These are phyloP conservation scores for Tetramorium alpestre DNA, from an alignment of 1,140 invertebrate genomes.

Conservation along the genomic window DNA sequence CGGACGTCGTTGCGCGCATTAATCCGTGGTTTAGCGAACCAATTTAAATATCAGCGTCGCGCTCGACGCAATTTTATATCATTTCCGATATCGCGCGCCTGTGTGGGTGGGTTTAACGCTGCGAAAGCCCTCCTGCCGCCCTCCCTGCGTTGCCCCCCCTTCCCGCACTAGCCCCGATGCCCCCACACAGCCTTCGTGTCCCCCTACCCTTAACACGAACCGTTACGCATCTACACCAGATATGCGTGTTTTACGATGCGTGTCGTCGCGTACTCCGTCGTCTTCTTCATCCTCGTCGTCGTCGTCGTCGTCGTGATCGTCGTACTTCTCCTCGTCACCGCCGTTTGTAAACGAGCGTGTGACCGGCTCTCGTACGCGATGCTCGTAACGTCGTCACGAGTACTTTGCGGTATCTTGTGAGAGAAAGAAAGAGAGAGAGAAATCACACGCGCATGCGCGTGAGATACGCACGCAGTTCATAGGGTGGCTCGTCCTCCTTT, in stretches of 20 bases:
- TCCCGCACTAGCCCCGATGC: not conserved
- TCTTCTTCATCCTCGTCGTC: conserved; percentile 29
- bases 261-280: conserved; percentile 46
- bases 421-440: conserved; percentile 44
- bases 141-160: not conserved
- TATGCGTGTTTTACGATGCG: conserved; percentile 66
- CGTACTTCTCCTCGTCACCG: conserved; percentile 19
- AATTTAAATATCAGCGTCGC: conserved; percentile 86
- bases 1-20: conserved; percentile 81
- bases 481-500: conserved; percentile 38
- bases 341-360: conserved; percentile 60
- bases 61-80: conserved; percentile 86
- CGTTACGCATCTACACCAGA: conserved; percentile 72
- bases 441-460: conserved; percentile 55
- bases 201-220: conserved; percentile 66
- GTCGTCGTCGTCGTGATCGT: not conserved
- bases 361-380: conserved; percentile 56
- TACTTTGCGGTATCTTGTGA: conserved; percentile 70
- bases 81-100: conserved; percentile 84
- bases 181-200: conserved; percentile 19
- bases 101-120: conserved; percentile 84
- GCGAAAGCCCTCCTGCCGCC: conserved; percentile 62
- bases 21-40: conserved; percentile 86
- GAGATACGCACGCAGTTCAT: not conserved
- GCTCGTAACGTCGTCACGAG: conserved; percentile 67